Conservation (phyloP, 2,797 vertebrate genomes). For the Gila robusta region DNA sequence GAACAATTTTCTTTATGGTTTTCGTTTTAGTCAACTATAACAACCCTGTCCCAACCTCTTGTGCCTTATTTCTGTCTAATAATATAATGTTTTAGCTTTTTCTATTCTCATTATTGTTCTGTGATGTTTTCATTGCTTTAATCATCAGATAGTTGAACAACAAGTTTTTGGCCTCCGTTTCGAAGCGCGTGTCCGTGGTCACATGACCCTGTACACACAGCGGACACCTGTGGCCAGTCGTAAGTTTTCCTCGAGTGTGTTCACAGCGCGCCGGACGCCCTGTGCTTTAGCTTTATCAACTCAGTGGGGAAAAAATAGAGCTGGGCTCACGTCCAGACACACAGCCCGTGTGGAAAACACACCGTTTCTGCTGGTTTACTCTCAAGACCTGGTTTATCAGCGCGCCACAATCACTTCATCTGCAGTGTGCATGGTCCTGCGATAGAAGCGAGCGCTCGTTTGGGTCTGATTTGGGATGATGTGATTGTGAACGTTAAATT, state of each 20-base stretch:
- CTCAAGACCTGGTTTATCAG: background rate
- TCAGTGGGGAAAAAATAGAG: slow-evolving; percentile 34
- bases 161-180: background rate
- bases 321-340: slow-evolving; percentile 38
- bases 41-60: background rate
- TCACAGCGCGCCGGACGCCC: background rate
- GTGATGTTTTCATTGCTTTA: background rate
- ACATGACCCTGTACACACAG: slow-evolving; percentile 28
- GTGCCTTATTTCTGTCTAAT: background rate
- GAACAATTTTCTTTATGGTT: no score
- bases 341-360: slow-evolving; percentile 7
- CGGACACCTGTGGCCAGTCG: slow-evolving; percentile 31
- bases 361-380: background rate
- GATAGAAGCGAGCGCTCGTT: background rate
- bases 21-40: no score
- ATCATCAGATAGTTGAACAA: background rate
- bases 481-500: background rate
- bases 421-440: background rate
- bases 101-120: background rate
- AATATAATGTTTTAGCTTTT: no score
- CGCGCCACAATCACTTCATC: no score
- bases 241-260: slow-evolving; percentile 26
- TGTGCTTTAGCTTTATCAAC: slow-evolving; percentile 48
- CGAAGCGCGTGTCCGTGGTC: background rate
- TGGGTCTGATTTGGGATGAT: background rate